Evolutionary conservation across 2,113 vertebrate genomes (phyloP).

Genomic region (Puntigrus tetrazona): DNA sequence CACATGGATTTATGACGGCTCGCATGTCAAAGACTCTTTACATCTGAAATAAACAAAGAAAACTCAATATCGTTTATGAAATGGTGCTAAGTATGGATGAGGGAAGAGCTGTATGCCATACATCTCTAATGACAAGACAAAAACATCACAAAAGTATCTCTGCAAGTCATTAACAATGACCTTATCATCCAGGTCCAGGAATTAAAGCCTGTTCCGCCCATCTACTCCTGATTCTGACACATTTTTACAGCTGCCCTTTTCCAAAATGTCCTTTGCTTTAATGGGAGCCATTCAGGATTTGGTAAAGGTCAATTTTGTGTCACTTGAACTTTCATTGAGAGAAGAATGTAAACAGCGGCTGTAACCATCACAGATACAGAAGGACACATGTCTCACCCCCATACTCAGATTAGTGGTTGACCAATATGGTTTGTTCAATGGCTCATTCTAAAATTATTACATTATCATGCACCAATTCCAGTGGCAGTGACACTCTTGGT

Average conservation of each 20-base stretch:
- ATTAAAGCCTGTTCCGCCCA: not conserved
- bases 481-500: not conserved
- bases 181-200: slow-evolving; percentile 15
- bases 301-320: slow-evolving; percentile 34
- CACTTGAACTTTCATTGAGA: not conserved
- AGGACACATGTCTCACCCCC: not conserved
- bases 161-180: not conserved
- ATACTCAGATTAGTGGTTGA: not conserved
- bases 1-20: not conserved
- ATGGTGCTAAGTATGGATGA: not conserved
- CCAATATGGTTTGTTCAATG: not conserved
- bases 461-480: not conserved
- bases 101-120: not conserved
- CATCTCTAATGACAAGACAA: slow-evolving; percentile 1
- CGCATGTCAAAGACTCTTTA: slow-evolving; percentile 13
- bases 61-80: not conserved
- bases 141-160: not conserved
- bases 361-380: not conserved
- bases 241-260: slow-evolving; percentile 30
- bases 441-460: not conserved
- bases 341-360: not conserved
- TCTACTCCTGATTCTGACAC: not conserved
- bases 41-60: slow-evolving; percentile 11
- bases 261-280: slow-evolving; percentile 10
- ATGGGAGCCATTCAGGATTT: slow-evolving; percentile 31